Base-by-base conservation (phyloP, 2,888 invertebrate genomes). In the Alitta virens region DNA sequence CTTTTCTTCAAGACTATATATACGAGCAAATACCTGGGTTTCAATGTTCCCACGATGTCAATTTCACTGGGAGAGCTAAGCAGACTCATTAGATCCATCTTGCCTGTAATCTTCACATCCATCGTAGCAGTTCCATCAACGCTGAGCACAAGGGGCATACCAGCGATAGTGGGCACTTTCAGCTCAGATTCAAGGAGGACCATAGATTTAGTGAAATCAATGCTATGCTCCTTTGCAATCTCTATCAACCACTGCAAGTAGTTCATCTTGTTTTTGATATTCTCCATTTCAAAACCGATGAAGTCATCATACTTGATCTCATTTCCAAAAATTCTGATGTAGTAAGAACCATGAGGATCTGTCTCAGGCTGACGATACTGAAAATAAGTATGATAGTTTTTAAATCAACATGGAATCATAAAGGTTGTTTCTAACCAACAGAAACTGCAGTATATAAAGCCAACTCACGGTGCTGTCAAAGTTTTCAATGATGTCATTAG, bases 161-260 rank as follows among this genome's bases (percentile, higher is more conserved):
- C 96, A 51, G 89, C 86, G 1, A 89, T 88, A 26, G 91, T 90
- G 0, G 96, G 93, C 0, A 94, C 86, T 2, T 90, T 89, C 80
- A 93, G 91, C n/a, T 90, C 89, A 5, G 90, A 90, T 83, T 96
- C 95, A 61, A 96, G 83, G 79, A 96, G 90, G 78, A 94, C 88
- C 0, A 89, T 86, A 1, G 91, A 90, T 82, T 92, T 92, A 75
- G 91, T 90, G 82, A 90, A 91, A 46, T 89, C 89, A 24, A 92
- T 87, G 83, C 89, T 89, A 86, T 90, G 83, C 85, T 58, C 86
- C 83, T 69, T 87, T 86, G 62, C 89, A 73, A 56, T 79, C 60
- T 88, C 85, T 56, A 91, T 83, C 0, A 89, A 71, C 57, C 60
- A 65, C 79, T 69, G 26, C 78, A 81, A 63, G 51, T 79, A 63